Conservation (phyloP, 2,888 invertebrate genomes). For the Aspidiotus rigidus region DNA sequence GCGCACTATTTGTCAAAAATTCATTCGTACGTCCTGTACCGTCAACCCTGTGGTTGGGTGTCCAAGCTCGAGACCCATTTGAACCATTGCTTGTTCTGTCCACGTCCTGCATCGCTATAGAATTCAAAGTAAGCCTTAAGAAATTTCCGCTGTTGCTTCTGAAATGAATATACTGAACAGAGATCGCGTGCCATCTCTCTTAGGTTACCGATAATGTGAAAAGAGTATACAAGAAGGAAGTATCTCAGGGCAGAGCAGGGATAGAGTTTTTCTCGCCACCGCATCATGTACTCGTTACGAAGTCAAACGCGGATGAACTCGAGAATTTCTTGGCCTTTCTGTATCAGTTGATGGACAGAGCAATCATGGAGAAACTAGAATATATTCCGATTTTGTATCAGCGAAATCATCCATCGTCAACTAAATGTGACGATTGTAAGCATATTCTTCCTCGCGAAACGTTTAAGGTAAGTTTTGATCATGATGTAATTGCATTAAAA, state of each 20-base stretch:
- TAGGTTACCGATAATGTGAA: constrained; percentile 21
- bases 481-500: too few relatives aligned
- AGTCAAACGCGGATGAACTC: background rate
- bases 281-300: constrained; percentile 21
- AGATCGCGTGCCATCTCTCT: background rate
- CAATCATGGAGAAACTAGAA: constrained; percentile 19
- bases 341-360: background rate
- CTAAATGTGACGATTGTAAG: background rate
- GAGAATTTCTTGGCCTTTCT: constrained; percentile 8
- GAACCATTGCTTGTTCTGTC: constrained; percentile 19
- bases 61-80: constrained; percentile 5
- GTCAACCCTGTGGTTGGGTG: constrained; percentile 16
- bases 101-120: constrained; percentile 8
- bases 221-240: constrained; percentile 21
- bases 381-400: constrained; percentile 16
- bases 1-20: constrained; percentile 15
- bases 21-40: constrained; percentile 12
- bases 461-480: too few relatives aligned
- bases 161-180: too few relatives aligned
- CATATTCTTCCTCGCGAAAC: too few relatives aligned
- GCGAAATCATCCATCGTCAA: background rate
- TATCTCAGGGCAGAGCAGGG: constrained; percentile 12
- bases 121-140: constrained; percentile 13
- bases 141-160: background rate
- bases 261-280: constrained; percentile 24